These are phyloP conservation scores for Valencia hispanica DNA, from an alignment of 2,797 vertebrate species.

Conservation along the genomic window DNA sequence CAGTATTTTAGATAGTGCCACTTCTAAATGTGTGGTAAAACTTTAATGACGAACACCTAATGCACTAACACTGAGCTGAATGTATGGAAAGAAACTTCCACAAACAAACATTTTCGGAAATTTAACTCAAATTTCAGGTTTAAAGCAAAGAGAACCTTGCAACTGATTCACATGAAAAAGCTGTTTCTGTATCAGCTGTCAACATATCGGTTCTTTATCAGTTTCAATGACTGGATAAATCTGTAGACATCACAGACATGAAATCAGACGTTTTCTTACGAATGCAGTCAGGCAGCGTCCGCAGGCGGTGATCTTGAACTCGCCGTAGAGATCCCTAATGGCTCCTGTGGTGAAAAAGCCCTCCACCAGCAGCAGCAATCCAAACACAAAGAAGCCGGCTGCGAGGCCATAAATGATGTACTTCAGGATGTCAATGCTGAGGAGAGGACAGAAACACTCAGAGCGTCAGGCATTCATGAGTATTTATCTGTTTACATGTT, in stretches of 20 bases:
- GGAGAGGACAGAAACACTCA: constrained; percentile 24
- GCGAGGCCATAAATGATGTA: constrained; percentile 97
- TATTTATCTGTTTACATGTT: constrained; percentile 23
- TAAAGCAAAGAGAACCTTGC: neutral
- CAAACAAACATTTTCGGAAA: neutral
- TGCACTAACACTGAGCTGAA: neutral
- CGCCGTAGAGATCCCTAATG: constrained; percentile 97
- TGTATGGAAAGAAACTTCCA: neutral
- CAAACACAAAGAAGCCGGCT: constrained; percentile 96
- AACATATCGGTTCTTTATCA: too few species aligned
- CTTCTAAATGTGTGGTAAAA: neutral
- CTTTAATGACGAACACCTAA: neutral
- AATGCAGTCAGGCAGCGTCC: constrained; percentile 97
- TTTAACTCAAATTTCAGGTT: neutral
- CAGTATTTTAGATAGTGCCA: neutral
- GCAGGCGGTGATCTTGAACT: constrained; percentile 97
- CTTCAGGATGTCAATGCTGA: constrained; percentile 97
- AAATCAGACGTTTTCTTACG: constrained; percentile 76
- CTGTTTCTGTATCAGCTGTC: neutral
- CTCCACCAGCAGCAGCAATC: constrained; percentile 97
- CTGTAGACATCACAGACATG: neutral
- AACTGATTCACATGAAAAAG: neutral
- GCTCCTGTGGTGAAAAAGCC: constrained; percentile 98
- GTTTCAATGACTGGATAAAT: neutral
- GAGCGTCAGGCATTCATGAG: constrained; percentile 10